Conservation (phyloP, 1,140 invertebrate species). For the Probaryconus sp. region DNA sequence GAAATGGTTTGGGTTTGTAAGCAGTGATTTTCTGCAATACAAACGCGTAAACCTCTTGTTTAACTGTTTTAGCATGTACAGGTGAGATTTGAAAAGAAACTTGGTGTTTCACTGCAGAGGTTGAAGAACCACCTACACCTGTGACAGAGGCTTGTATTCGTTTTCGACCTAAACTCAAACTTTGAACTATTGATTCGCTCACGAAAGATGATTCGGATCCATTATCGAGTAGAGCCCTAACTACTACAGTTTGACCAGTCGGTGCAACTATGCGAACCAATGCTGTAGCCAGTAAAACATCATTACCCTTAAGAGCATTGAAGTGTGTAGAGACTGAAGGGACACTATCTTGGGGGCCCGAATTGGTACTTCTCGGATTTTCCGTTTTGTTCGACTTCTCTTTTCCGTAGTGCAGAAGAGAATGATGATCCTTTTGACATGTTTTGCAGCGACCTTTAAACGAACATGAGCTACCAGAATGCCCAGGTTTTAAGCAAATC, state of each 20-base stretch:
- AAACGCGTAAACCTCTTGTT: background rate
- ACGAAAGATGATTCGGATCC: conserved; percentile 6
- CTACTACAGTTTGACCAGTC: background rate
- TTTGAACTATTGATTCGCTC: background rate
- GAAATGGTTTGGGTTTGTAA: background rate
- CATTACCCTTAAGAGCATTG: too few species aligned
- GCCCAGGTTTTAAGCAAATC: background rate
- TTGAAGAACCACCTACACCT: background rate
- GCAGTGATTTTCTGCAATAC: conserved; percentile 5
- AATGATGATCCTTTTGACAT: background rate
- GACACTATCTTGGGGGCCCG: too few species aligned
- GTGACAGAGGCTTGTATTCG: background rate
- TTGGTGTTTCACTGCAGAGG: background rate
- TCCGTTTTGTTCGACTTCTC: background rate
- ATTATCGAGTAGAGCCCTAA: conserved; percentile 1
- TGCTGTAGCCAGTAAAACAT: background rate
- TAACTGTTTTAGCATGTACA: background rate
- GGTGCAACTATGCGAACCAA: background rate
- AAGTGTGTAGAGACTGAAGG: too few species aligned
- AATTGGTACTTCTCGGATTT: background rate
- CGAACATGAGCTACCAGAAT: background rate
- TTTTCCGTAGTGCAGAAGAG: background rate
- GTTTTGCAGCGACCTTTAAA: background rate
- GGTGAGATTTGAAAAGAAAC: background rate
- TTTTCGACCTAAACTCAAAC: background rate